phyloP scores from a whole-genome alignment of 1,140 invertebrate species.

The Lucilia cuprina region DNA sequence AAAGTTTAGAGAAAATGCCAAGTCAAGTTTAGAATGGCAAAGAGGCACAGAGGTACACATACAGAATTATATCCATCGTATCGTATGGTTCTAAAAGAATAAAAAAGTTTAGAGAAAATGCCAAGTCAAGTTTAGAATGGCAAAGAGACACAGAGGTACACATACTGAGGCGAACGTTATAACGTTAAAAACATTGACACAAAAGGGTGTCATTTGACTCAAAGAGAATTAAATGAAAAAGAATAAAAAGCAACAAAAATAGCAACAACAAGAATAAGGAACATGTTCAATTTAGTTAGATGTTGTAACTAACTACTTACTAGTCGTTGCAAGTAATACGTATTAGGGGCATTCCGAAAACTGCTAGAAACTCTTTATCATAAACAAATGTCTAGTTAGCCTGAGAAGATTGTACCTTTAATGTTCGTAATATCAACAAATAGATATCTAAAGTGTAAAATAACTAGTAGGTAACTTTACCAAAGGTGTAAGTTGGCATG shows the following conservation, averaged over 20 bases:
- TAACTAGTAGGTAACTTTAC: too few relatives aligned
- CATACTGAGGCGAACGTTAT: not conserved
- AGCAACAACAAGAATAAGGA: not conserved
- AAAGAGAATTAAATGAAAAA: constrained; percentile 6
- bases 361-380: too few relatives aligned
- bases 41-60: too few relatives aligned
- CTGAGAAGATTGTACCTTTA: too few relatives aligned
- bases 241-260: not conserved
- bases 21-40: constrained; percentile 10
- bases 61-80: not conserved
- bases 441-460: too few relatives aligned
- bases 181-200: constrained; percentile 8
- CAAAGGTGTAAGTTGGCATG: too few relatives aligned
- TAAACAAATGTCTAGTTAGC: too few relatives aligned
- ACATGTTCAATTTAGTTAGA: constrained; percentile 1
- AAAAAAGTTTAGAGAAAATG: not conserved
- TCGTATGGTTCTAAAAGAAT: not conserved
- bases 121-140: constrained; percentile 15
- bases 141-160: not conserved
- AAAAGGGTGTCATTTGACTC: constrained; percentile 31
- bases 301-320: not conserved
- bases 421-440: too few relatives aligned
- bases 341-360: too few relatives aligned
- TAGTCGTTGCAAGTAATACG: not conserved
- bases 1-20: constrained; percentile 11